Evolutionary conservation across 2,888 invertebrate species (phyloP).

Genomic region (Leucophenga maculata): DNA sequence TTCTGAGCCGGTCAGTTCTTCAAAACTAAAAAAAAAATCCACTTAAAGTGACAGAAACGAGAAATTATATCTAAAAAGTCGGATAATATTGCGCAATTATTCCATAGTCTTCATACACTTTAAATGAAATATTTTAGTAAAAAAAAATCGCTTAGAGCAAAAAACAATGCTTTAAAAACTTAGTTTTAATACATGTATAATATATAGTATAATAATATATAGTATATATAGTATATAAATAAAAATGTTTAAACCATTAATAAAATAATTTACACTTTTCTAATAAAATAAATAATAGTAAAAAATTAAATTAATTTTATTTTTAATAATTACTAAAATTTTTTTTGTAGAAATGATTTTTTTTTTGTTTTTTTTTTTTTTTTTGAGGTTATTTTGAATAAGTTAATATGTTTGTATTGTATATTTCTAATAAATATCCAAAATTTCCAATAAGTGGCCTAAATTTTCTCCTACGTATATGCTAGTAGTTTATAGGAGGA

Average conservation of each 20-base stretch:
- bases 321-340: too few species aligned
- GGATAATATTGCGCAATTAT: neutral
- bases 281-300: neutral
- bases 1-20: too few species aligned
- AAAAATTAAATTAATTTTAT: neutral
- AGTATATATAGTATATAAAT: too few species aligned
- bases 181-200: neutral
- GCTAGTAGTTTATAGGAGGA: neutral
- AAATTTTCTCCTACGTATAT: slow-evolving; percentile 24
- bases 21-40: too few species aligned
- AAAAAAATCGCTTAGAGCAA: neutral
- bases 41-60: too few species aligned
- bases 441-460: slow-evolving; percentile 47
- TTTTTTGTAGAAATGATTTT: neutral
- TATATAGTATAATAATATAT: too few species aligned
- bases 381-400: slow-evolving; percentile 24
- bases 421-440: too few species aligned
- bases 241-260: too few species aligned
- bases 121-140: neutral
- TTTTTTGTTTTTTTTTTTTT: neutral
- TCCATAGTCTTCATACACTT: too few species aligned
- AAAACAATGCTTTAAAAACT: neutral
- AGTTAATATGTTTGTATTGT: slow-evolving; percentile 2
- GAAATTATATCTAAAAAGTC: too few species aligned
- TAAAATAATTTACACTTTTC: neutral